Base-by-base conservation (phyloP, 1,140 invertebrate species). In the Solenopsis invicta region DNA sequence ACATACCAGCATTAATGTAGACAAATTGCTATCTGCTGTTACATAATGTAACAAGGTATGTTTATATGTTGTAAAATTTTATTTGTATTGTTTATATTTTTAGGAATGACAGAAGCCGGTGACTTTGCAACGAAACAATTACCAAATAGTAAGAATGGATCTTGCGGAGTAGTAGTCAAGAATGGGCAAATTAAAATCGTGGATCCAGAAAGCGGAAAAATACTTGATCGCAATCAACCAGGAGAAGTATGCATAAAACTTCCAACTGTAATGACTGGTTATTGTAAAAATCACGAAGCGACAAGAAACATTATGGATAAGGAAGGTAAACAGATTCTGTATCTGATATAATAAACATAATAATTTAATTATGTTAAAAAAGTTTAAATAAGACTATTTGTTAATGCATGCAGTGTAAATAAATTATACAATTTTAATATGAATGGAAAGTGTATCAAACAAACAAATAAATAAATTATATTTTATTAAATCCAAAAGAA, bases 241-340 rank as follows among this genome's bases (percentile, higher is more conserved):
- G 96, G 96, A 50, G 96, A 96, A 92, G 52, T 96, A 13, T 95
- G 93, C 13, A 86, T 94, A 2, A 94, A 94, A 90, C 92, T 94
- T 0, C 89, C 92, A 0, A 90, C 92, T 4, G 87, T 94, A 10
- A 95, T 95, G 95, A 94, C 88, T 4, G 94, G 95, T 18, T 96
- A 96, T 87, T 95, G 91, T 74, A 93, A 94, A 12, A 95, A 97
- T 90, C 94, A 95, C 2, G 94, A 96, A 84, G 96, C 96, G 18
- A 97, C 97, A 0, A 95, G 93, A 6, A 94, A 95, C n/a, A 95
- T 92, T 0, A 93, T 97, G 13, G 96, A 96, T 72, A 66, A 92
- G 24, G 45, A 81, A 50, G 77, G 78, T 86, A 41, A 48, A 50
- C 12, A 74, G 4, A 18, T 24, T 61, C 2, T 54, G 16, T n/a